Base-by-base conservation (phyloP, 1,140 invertebrate genomes). In the Portunus trituberculatus region DNA sequence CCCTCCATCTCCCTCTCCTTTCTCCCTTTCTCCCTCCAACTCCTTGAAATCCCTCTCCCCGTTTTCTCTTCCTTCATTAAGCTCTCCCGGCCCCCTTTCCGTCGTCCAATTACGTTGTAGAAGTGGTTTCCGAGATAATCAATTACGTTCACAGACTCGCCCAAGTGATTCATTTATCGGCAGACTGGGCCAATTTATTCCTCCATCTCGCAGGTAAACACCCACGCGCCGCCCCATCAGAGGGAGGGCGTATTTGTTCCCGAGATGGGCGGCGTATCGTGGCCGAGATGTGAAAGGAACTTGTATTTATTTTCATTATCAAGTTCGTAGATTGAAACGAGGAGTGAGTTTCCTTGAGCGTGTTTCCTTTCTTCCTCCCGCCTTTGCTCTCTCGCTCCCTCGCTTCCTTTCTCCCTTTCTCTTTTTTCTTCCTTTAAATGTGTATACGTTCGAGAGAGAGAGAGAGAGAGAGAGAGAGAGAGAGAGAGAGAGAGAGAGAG, bases 61-160 rank as follows among this genome's bases (percentile, higher is more conserved):
- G 67, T 76, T 76, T 76, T n/a, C 67, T 76, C 67, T 20, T 8
- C 67, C 25, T 76, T n/a, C 16, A n/a, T 76, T n/a, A 76, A n/a
- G 16, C 67, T 25, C 25, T n/a, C 67, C 67, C 20, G 20, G 67
- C 12, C 20, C 67, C 67, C 67, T n/a, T 76, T 76, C 67, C 67
- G 67, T n/a, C 67, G 67, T n/a, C 67, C 67, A 76, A 76, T 76
- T 76, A 76, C 67, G 67, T n/a, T 20, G 20, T 76, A 12, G 20
- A 76, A 76, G 67, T 76, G 67, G 67, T 76, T 76, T n/a, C 7
- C 67, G 67, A 76, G 67, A 76, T 76, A 76, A 76, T 76, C 67
- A 76, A 76, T 76, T 76, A 76, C 67, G 12, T 76, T n/a, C 67
- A 76, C 67, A 76, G 67, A 76, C 12, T 76, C 67, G 67, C 67